Evolutionary conservation across 2,888 invertebrate species (phyloP), one percentile per base, ranked within the genome.

Genomic region (Molorchus minor): DNA sequence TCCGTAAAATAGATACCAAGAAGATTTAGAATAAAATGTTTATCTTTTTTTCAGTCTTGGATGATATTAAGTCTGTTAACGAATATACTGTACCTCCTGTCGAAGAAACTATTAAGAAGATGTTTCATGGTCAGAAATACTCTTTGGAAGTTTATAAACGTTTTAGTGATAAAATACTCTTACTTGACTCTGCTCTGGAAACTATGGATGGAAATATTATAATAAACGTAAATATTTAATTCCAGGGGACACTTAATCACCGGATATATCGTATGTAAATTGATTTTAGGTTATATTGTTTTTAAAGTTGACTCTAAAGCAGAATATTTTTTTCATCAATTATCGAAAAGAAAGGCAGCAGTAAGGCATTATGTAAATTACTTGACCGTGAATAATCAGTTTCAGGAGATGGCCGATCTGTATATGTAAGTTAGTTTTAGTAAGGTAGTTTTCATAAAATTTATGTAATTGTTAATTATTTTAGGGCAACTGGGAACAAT

Each of bases 141-240:
- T 79, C 82, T 1, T 73, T 86, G 38, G 83, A 84, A 70, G 74
- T 64, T 35, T 79, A 75, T 67, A 71, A 73, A 63, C 72, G 65
- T 35, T 72, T 93, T 79, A 81, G 85, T 75, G 88, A 87, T 67
- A 94, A 94, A 80, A 86, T 87, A 30, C 83, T 86, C 58, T 76
- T 94, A 10, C 75, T 94, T 5, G 90, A 92, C 72, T 87, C 87
- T 58, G 88, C 92, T 0, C 80, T 93, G 21, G 82, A 83, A 20
- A 84, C 87, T 47, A 90, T 89, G 3, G 90, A 92, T 79, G 94
- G 93, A 17, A 91, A 93, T 83, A 86, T 89, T 17, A 88, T 93
- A 65, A 80, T 90, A 49, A 85, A 85, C 61, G 89, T 89, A 74
- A 80, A 29, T 40, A n/a, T 13, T 13, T 49, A 4, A 1, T 0